Percentiles rank a stretch among this genome's conserved stretches.
Evolutionary conservation across 2,888 invertebrate genomes (phyloP).

Genomic region (Calameuta filiformis): DNA sequence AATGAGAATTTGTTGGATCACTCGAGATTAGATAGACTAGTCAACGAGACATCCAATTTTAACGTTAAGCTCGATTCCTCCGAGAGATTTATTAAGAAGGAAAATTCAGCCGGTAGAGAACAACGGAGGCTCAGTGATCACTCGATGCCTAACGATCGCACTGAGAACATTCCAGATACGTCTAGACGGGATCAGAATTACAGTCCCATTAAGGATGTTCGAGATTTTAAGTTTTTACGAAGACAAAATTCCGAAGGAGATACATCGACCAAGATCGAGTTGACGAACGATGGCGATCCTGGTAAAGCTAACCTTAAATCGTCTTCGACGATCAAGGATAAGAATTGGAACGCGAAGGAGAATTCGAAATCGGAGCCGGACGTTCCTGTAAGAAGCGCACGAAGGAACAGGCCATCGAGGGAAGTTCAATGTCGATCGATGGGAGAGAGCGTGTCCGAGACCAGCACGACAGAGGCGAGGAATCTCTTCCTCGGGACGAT

Average conservation of each 20-base stretch:
- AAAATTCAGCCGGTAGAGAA: constrained; percentile 41
- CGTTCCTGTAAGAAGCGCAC: constrained; percentile 60
- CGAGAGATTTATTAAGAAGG: constrained; percentile 45
- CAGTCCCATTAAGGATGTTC: constrained; percentile 35
- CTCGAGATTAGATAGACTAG: constrained; percentile 47
- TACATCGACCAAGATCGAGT: constrained; percentile 23
- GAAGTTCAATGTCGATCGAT: constrained; percentile 63
- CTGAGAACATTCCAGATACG: constrained; percentile 43
- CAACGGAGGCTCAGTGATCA: constrained; percentile 52
- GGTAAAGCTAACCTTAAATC: constrained; percentile 25
- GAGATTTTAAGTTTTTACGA: constrained; percentile 50
- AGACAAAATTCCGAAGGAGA: constrained; percentile 63
- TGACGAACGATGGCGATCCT: constrained; percentile 9
- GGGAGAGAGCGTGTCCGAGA: constrained; percentile 59
- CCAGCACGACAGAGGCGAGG: constrained; percentile 43
- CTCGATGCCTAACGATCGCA: constrained; percentile 35
- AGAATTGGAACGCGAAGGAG: constrained; percentile 27
- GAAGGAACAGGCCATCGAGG: constrained; percentile 59
- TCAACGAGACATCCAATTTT: constrained; percentile 53
- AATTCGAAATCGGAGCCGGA: constrained; percentile 59
- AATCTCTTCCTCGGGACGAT: constrained; percentile 61
- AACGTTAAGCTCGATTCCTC: constrained; percentile 53
- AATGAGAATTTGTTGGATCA: constrained; percentile 55
- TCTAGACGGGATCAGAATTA: constrained; percentile 43
- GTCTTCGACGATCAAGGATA: constrained; percentile 33